Conservation (phyloP, 2,113 vertebrate genomes). For the Thryonomys swinderianus region DNA sequence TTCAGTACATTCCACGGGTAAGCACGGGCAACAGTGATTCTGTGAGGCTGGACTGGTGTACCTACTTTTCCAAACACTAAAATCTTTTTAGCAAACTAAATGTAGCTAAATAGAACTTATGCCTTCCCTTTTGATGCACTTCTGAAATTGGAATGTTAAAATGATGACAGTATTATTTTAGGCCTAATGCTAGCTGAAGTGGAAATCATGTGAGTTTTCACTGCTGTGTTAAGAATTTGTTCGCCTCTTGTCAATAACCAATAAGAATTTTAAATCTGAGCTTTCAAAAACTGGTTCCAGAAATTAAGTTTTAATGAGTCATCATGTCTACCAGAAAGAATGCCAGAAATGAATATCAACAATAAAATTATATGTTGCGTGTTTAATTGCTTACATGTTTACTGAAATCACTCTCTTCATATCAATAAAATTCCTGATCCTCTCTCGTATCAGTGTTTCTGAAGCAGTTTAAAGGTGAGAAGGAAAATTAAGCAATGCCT, state of each 20-base stretch:
- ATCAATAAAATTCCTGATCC: background rate
- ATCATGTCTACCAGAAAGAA: conserved; percentile 51
- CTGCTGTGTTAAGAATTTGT: conserved; percentile 22
- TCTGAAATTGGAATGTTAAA: conserved; percentile 57
- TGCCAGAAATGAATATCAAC: conserved; percentile 37
- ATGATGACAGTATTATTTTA: conserved; percentile 34
- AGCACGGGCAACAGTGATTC: background rate
- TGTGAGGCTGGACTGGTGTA: background rate
- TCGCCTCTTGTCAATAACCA: conserved; percentile 55
- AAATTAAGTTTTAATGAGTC: conserved; percentile 62
- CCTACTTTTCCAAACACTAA: background rate
- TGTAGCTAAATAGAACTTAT: conserved; percentile 27
- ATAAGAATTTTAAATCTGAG: conserved; percentile 50
- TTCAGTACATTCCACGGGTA: background rate
- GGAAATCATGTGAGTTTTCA: conserved; percentile 12
- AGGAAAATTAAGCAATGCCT: background rate
- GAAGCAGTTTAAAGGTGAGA: background rate
- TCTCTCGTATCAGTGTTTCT: background rate
- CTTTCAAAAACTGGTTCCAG: conserved; percentile 59
- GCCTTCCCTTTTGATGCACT: conserved; percentile 25
- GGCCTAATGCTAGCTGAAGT: conserved; percentile 25
- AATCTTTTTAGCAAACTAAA: conserved; percentile 43
- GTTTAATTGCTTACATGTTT: conserved; percentile 58
- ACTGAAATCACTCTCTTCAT: background rate
- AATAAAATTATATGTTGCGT: conserved; percentile 60